These are phyloP conservation scores for Antechinus flavipes DNA, from an alignment of 2,113 vertebrate species.

Conservation along the genomic window DNA sequence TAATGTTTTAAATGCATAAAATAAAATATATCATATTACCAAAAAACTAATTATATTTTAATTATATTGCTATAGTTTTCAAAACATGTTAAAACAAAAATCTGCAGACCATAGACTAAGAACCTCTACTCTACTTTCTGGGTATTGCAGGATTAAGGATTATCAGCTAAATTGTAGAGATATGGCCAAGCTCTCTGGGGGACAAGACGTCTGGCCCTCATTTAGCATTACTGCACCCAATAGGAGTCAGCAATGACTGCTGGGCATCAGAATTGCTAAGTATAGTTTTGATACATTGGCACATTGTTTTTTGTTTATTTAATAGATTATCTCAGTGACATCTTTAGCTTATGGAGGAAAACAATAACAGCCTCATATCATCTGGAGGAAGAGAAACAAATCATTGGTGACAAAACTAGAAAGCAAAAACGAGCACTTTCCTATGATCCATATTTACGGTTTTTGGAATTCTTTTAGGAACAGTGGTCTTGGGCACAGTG, in stretches of 20 bases:
- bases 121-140: neutral
- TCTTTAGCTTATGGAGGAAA: neutral
- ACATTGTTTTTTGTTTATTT: neutral
- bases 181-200: neutral
- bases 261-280: neutral
- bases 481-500: neutral
- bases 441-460: neutral
- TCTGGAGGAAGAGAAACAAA: neutral
- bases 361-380: neutral
- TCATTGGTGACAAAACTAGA: neutral
- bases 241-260: neutral
- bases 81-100: neutral
- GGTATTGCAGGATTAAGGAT: neutral
- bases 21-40: neutral
- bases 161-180: neutral
- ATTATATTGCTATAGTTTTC: neutral
- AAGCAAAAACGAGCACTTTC: neutral
- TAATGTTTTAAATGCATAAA: neutral
- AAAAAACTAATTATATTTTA: neutral
- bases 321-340: neutral
- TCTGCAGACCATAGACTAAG: neutral
- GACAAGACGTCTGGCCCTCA: neutral
- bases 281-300: neutral
- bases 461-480: neutral
- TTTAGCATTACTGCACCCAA: neutral